These are phyloP conservation scores for Cliona cf. orientalis DNA, from an alignment of 37 sponge, comb jelly and placozoan genomes.

Conservation along the genomic window DNA sequence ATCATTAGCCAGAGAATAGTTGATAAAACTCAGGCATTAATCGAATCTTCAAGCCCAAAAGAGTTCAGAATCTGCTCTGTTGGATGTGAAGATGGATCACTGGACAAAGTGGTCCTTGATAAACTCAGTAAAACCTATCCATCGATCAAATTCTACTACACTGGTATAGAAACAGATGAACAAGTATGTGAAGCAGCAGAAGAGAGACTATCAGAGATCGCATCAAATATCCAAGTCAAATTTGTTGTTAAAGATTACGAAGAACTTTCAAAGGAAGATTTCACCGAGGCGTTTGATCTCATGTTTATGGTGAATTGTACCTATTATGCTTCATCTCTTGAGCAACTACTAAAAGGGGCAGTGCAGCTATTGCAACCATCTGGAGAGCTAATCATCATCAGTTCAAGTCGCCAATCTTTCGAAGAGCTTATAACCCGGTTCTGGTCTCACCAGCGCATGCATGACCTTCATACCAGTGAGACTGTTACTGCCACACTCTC, in stretches of 20 bases:
- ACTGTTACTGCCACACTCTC: neutral
- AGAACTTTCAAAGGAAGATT: constrained; percentile 16
- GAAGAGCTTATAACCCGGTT: constrained; percentile 41
- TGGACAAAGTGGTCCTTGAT: constrained; percentile 25
- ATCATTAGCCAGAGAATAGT: constrained; percentile 11
- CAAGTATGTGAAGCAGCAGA: constrained; percentile 41
- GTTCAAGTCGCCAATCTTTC: constrained; percentile 30
- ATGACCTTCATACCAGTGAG: constrained; percentile 22
- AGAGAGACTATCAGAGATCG: constrained; percentile 5
- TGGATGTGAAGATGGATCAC: constrained; percentile 49
- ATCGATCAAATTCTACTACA: neutral
- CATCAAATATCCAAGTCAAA: constrained; percentile 5
- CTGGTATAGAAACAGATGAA: constrained; percentile 14
- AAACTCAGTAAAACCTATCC: neutral
- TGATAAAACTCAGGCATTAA: neutral
- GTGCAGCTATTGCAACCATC: constrained; percentile 21
- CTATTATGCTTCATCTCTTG: constrained; percentile 18
- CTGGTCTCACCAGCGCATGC: constrained; percentile 36
- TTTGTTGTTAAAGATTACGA: constrained; percentile 17
- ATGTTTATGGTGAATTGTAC: constrained; percentile 43
- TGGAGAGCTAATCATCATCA: constrained; percentile 41
- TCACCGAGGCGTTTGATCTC: constrained; percentile 23
- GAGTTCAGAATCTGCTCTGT: constrained; percentile 21
- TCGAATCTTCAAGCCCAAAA: neutral
- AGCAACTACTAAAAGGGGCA: constrained; percentile 6